phyloP scores from a whole-genome alignment of 2,888 invertebrate species.

The Macrosoma leucophasiata region DNA sequence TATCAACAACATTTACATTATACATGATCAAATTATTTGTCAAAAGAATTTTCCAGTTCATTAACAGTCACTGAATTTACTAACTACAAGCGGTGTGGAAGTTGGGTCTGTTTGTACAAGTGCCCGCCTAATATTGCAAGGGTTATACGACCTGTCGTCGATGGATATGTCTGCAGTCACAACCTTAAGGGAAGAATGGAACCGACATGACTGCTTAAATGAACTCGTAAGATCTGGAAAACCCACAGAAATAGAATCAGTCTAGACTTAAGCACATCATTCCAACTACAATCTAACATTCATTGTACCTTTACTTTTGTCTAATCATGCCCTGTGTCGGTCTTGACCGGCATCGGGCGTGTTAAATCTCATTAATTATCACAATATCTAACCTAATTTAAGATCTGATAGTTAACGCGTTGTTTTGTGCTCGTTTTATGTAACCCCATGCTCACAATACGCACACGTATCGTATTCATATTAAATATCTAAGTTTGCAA shows the following conservation, averaged over 20 bases:
- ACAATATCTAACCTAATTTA: constrained; percentile 70
- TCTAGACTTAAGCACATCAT: constrained; percentile 56
- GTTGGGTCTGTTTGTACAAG: constrained; percentile 23
- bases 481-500: no score
- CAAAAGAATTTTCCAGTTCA: constrained; percentile 57
- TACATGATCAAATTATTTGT: constrained; percentile 57
- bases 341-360: constrained; percentile 47
- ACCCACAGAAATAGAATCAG: constrained; percentile 45
- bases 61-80: constrained; percentile 27
- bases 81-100: constrained; percentile 29
- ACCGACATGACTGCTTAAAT: constrained; percentile 45
- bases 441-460: constrained; percentile 1
- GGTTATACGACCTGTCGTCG: constrained; percentile 22
- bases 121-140: constrained; percentile 25
- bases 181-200: constrained; percentile 54
- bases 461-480: no score
- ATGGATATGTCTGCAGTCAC: constrained; percentile 71
- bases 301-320: constrained; percentile 67
- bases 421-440: constrained; percentile 60
- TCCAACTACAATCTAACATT: constrained; percentile 53
- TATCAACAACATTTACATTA: constrained; percentile 56
- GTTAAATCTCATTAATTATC: constrained; percentile 73
- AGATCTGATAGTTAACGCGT: constrained; percentile 67
- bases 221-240: constrained; percentile 32
- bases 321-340: constrained; percentile 54